phyloP scores from a whole-genome alignment of 2,113 vertebrate genomes.

The Gymnarchus niloticus region DNA sequence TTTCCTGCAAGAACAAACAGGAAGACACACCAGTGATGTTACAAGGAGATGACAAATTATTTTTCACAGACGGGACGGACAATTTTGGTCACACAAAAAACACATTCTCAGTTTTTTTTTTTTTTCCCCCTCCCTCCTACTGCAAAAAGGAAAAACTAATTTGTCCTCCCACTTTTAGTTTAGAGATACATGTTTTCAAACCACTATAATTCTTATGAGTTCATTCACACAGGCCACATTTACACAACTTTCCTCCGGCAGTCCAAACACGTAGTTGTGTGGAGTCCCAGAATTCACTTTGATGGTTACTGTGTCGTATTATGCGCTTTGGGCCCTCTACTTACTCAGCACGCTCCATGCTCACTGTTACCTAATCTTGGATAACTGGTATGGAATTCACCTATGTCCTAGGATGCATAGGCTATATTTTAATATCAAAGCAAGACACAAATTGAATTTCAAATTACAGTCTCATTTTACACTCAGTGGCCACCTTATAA shows the following conservation, averaged over 20 bases:
- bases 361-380: neutral
- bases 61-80: neutral
- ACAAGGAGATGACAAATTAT: neutral
- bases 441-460: neutral
- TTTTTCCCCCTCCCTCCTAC: neutral
- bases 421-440: neutral
- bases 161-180: neutral
- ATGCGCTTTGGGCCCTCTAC: neutral
- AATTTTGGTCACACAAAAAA: neutral
- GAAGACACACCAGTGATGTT: conserved; percentile 26
- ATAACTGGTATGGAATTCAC: neutral
- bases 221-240: too few relatives aligned
- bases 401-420: too few relatives aligned
- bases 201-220: neutral
- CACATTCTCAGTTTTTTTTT: neutral
- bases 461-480: neutral
- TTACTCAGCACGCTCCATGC: neutral
- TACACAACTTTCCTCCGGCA: neutral
- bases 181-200: neutral
- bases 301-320: neutral
- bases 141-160: neutral
- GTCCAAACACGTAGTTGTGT: neutral
- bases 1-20: conserved; percentile 69
- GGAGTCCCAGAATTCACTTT: neutral
- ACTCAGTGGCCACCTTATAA: neutral